phyloP scores from a whole-genome alignment of 2,888 invertebrate genomes.

The Athalia cordata region DNA sequence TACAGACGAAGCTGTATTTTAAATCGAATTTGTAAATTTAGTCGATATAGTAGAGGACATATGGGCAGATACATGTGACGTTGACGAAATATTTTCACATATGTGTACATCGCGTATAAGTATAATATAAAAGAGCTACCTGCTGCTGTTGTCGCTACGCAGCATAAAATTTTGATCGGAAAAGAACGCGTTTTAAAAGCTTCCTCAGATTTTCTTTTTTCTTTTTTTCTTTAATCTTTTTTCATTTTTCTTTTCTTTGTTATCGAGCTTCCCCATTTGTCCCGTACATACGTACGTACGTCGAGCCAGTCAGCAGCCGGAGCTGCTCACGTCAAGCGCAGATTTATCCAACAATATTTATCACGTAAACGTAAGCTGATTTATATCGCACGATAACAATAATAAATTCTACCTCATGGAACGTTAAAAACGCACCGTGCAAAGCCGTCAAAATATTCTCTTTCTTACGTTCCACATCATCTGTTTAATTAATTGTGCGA shows the following conservation, averaged over 20 bases:
- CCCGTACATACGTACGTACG: background rate
- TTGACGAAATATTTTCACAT: no score
- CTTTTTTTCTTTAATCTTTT: no score
- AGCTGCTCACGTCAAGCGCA: background rate
- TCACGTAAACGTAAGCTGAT: conserved; percentile 1
- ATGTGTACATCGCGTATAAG: no score
- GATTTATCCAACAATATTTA: background rate
- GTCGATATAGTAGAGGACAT: no score
- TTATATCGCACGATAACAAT: background rate
- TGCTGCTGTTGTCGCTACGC: background rate
- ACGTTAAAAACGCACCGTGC: background rate
- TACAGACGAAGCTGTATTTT: no score
- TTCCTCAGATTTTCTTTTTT: background rate
- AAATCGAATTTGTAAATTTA: no score
- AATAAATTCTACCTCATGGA: background rate
- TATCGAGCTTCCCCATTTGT: background rate
- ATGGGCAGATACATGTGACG: no score
- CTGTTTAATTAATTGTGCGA: no score
- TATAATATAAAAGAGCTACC: background rate
- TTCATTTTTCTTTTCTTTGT: background rate
- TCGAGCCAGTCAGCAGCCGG: background rate
- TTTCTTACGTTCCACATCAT: no score
- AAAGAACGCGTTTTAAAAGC: conserved; percentile 22
- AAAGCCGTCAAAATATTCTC: no score
- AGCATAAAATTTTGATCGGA: background rate